Conservation (phyloP, 2,888 invertebrate species). For the Heliconius ismenius region DNA sequence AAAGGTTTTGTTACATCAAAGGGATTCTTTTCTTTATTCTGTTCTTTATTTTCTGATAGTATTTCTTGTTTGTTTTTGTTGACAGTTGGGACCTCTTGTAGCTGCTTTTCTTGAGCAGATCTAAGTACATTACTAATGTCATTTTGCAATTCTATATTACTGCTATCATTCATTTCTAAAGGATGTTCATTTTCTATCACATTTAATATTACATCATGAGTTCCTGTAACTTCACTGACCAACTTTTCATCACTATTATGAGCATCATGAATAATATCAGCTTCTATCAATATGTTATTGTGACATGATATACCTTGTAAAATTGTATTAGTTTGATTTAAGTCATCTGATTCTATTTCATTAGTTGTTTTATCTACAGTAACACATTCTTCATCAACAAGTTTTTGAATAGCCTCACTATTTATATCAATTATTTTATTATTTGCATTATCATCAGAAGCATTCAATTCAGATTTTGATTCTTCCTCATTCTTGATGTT, state of each 20-base stretch:
- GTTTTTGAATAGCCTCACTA: background rate
- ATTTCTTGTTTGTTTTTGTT: background rate
- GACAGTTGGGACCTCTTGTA: background rate
- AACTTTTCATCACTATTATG: background rate
- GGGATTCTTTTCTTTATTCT: background rate
- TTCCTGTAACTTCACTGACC: background rate
- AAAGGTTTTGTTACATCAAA: constrained; percentile 25
- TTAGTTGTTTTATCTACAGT: background rate
- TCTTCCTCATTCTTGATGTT: constrained; percentile 59
- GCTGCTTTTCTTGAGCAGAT: background rate
- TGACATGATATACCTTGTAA: background rate
- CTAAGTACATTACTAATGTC: background rate
- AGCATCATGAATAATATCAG: background rate
- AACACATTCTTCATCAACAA: background rate
- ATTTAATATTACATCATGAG: background rate
- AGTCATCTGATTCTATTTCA: background rate
- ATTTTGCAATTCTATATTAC: constrained; percentile 2
- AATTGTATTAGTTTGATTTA: background rate
- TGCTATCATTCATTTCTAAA: background rate
- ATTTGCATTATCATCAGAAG: background rate
- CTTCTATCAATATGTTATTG: background rate
- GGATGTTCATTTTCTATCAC: background rate
- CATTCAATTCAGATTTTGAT: background rate
- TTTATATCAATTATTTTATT: background rate
- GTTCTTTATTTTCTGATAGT: background rate